Conservation (phyloP, 2,888 invertebrate species). For the Lottia scabra region DNA sequence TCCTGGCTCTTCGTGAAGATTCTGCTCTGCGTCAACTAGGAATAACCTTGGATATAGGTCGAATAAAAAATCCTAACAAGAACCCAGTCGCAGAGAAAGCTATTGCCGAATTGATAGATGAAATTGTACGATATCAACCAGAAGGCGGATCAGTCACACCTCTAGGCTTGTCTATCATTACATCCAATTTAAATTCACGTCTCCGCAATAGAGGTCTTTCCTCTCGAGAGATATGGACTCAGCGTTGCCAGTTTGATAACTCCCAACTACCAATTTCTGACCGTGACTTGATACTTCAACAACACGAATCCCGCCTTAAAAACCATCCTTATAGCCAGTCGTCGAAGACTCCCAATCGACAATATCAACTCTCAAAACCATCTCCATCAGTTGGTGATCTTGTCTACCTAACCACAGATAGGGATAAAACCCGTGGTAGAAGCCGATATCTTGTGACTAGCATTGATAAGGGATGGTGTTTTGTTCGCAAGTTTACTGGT, state of each 20-base stretch:
- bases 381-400: background rate
- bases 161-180: slow-evolving; percentile 8
- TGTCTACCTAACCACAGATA: background rate
- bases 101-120: slow-evolving; percentile 40
- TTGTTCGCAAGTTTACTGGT: background rate
- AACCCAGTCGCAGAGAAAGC: too few species aligned
- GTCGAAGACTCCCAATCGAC: background rate
- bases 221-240: background rate
- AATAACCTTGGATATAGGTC: too few species aligned
- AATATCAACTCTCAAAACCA: background rate
- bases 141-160: slow-evolving; percentile 25
- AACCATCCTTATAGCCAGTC: slow-evolving; percentile 9
- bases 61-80: too few species aligned
- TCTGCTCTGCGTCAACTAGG: too few species aligned
- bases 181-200: background rate
- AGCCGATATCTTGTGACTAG: background rate
- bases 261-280: background rate
- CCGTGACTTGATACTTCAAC: background rate
- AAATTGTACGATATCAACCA: too few species aligned
- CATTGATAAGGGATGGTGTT: background rate
- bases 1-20: too few species aligned
- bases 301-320: background rate
- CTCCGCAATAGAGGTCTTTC: background rate
- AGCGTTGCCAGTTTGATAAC: background rate
- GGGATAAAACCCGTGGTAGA: background rate